Base-by-base conservation (phyloP, 2,113 vertebrate genomes). In the Aphyosemion australe region DNA sequence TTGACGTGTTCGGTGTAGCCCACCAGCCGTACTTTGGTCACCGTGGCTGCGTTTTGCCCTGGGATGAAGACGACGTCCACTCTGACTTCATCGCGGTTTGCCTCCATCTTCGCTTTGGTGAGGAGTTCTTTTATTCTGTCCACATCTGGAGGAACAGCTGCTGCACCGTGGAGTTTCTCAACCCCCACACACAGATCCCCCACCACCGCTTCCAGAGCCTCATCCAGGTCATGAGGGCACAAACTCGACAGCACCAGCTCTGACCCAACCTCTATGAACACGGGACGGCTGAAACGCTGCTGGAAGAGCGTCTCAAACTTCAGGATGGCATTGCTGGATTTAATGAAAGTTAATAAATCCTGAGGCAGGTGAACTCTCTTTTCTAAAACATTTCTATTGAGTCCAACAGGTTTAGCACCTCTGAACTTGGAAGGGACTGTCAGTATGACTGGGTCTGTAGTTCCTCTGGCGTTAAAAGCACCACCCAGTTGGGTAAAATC, bases 171-270 rank as follows among this genome's bases (percentile, higher is more conserved):
- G 43, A 91, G 61, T 12, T 12, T 1, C 20, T 84, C 45, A 5
- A 16, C 73, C 19, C 50, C 8, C 55, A 64, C 19, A 18, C 41
- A 59, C 14, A 92, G 39, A 12, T 90, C 85, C 59, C 62, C 60
- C 5, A 1, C 4, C 26, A 92, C 3, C 8, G 65, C 54, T 6
- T 48, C 19, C 12, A 58, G 51, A 0, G 87, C 89, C 32, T 90
- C 81, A 6, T 88, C 67, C 26, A 92, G 74, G 3, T 80, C 79
- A 6, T 67, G 74, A 10, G 69, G 14, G 1, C 84, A 88, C 66
- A 87, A 51, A 70, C 91, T 88, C 18, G 69, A 74, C 15, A 92
- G 48, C 26, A 80, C 41, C 10, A 92, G 13, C 8, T 86, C 69
- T 6, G 60, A 72, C 7, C 14, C 4, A 2, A 32, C 42, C 15